Base-by-base conservation (phyloP, 2,888 invertebrate genomes). In the Cerastoderma edule region DNA sequence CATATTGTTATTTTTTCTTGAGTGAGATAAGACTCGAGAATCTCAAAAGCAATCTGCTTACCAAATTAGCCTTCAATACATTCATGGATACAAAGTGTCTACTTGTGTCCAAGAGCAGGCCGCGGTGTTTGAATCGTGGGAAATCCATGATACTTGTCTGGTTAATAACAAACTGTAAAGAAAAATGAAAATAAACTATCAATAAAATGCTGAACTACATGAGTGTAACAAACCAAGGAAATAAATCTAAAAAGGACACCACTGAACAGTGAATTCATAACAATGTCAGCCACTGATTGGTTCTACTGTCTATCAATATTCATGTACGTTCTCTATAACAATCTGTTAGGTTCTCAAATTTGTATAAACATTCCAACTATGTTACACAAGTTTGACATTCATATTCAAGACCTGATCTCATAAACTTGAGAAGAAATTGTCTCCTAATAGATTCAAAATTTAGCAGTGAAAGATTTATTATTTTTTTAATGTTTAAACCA, bases 41-140 rank as follows among this genome's bases (percentile, higher is more conserved):
- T n/a, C n/a, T n/a, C n/a, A n/a, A n/a, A n/a, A n/a, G n/a, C n/a
- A 30, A 48, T 48, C 56, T 6, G 72, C 64, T 65, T 68, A 80
- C 92, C 80, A 92, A 74, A 76, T 92, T 91, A 46, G 86, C 75
- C 33, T 90, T 85, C 33, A 92, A 73, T 24, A 87, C 85, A 19
- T 83, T 63, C 48, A 87, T 82, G n/a, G 86, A 85, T 22, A 92
- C 78, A 77, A 85, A 92, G 83, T 92, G 92, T 66, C 92, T 78
- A 10, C 92, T 88, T 4, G 92, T 91, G 78, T 92, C 92, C 13
- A 92, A 67, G 27, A 92, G 80, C 48, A 92, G 65, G 3, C 92
- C 92, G 54, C 92, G 78, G 78, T 92, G 92, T 13, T 85, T 75
- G 76, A 92, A 92, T 46, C 92, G 81, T 5, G 92, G 92, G 72